These are phyloP conservation scores for Taphrorychus bicolor DNA, from an alignment of 2,888 invertebrate genomes.

Conservation along the genomic window DNA sequence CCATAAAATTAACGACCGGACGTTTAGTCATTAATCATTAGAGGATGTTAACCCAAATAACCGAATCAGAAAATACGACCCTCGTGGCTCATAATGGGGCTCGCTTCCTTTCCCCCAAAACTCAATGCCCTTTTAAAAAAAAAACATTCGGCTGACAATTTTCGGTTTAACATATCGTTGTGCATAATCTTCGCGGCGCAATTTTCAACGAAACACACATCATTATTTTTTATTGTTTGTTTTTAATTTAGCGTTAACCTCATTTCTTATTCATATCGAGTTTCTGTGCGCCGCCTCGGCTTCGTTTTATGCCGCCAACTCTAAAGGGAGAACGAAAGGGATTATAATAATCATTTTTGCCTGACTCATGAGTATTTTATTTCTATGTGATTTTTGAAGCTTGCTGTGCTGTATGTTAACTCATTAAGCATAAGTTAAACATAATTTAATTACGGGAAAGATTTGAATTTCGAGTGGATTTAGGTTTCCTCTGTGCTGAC, in stretches of 20 bases:
- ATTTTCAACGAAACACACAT: not conserved
- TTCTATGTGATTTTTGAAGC: not conserved
- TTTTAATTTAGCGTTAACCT: conserved; percentile 1
- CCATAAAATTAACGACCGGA: not conserved
- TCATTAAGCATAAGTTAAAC: too few relatives aligned
- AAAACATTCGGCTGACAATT: not conserved
- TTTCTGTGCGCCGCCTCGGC: conserved; percentile 1
- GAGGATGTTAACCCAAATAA: not conserved
- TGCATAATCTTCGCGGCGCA: not conserved
- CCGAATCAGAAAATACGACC: not conserved
- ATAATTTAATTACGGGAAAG: too few relatives aligned
- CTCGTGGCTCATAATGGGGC: not conserved
- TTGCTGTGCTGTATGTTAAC: too few relatives aligned
- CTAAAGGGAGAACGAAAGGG: not conserved
- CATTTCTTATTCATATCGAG: not conserved
- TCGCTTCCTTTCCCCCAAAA: too few relatives aligned
- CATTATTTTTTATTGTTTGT: conserved; percentile 8
- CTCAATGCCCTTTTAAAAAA: too few relatives aligned
- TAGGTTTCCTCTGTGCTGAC: too few relatives aligned
- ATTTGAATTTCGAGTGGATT: too few relatives aligned
- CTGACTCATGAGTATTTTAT: conserved; percentile 1
- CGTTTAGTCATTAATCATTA: not conserved
- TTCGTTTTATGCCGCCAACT: not conserved
- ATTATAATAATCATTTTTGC: conserved; percentile 2
- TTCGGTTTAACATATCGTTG: not conserved